Percentiles rank a stretch among this genome's conserved stretches.
Evolutionary conservation across 2,113 vertebrate genomes (phyloP).

Genomic region (Rhipidura dahli): DNA sequence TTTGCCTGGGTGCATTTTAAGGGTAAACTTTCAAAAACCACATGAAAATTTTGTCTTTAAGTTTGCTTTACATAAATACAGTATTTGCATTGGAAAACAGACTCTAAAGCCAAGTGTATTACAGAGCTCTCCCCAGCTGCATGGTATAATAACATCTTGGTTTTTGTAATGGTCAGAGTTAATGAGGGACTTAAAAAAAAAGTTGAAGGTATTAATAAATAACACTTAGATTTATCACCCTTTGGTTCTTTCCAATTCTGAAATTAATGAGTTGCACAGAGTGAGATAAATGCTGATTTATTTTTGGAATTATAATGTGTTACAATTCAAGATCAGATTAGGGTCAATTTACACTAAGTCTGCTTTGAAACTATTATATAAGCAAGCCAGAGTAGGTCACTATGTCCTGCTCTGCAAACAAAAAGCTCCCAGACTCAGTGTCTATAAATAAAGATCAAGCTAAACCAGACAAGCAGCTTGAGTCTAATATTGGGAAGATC

Average conservation of each 20-base stretch:
- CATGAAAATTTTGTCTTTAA: not conserved
- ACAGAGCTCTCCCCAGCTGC: not conserved
- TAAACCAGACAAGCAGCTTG: constrained; percentile 58
- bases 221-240: not conserved
- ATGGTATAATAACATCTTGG: not conserved
- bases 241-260: constrained; percentile 9
- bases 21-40: not conserved
- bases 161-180: not conserved
- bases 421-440: not conserved
- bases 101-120: not conserved
- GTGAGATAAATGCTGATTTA: constrained; percentile 29
- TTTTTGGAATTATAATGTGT: constrained; percentile 54
- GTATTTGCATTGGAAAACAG: not conserved
- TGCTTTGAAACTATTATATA: constrained; percentile 57
- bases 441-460: constrained; percentile 60
- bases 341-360: constrained; percentile 68
- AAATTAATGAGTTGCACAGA: not conserved
- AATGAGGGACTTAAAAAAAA: not conserved
- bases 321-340: constrained; percentile 61
- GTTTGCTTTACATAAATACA: not conserved
- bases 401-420: constrained; percentile 27
- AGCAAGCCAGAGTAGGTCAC: constrained; percentile 45
- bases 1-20: not conserved
- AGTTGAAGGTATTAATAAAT: not conserved
- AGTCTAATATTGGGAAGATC: constrained; percentile 44